Conservation (phyloP, 2,888 invertebrate genomes). For the Coremacera marginata region DNA sequence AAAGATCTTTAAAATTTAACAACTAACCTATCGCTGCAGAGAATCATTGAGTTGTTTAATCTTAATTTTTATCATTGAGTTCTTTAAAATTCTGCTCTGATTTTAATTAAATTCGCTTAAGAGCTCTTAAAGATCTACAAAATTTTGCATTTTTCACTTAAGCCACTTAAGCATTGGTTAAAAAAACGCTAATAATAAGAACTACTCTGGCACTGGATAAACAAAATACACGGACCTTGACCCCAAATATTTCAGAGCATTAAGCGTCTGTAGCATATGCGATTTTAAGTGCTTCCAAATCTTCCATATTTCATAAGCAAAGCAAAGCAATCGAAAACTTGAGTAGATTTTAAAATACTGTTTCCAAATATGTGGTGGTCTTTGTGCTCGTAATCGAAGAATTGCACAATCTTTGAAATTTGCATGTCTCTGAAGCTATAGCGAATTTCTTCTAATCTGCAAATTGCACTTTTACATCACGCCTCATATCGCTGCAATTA, state of each 20-base stretch:
- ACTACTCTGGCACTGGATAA: background rate
- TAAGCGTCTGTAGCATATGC: conserved; percentile 9
- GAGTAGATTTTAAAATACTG: background rate
- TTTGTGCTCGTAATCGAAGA: background rate
- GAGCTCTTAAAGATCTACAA: conserved; percentile 34
- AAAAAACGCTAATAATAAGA: background rate
- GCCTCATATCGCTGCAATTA: conserved; percentile 27
- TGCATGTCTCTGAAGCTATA: too few species aligned
- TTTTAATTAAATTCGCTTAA: conserved; percentile 31
- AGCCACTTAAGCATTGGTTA: conserved; percentile 38
- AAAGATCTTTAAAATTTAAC: too few species aligned
- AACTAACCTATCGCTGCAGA: background rate
- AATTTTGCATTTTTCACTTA: conserved; percentile 47
- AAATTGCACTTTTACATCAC: conserved; percentile 27
- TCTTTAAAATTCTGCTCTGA: background rate
- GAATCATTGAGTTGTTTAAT: background rate
- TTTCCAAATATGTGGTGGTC: background rate
- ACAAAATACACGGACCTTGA: conserved; percentile 38
- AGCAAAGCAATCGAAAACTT: background rate
- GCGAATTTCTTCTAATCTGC: conserved; percentile 5
- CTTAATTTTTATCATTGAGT: background rate
- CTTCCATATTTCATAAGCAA: background rate
- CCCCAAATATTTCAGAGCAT: conserved; percentile 40
- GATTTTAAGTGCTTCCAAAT: conserved; percentile 24
- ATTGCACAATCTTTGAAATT: too few species aligned